Conservation (phyloP, 2,797 vertebrate species). For the Natrix natrix region DNA sequence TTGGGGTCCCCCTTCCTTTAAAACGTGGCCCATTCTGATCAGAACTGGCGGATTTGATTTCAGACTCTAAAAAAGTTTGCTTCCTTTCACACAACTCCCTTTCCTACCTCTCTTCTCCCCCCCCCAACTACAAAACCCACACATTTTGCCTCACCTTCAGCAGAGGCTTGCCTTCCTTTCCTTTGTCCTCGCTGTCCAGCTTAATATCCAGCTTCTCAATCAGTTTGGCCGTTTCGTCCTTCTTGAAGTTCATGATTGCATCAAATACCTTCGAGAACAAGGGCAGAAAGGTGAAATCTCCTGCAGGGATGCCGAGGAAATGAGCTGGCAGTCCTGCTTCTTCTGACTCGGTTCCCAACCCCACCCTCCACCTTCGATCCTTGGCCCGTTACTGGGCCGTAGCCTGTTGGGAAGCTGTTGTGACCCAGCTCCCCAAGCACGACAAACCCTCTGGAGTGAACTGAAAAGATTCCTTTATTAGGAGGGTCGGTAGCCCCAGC, state of each 20-base stretch:
- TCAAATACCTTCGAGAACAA: constrained; percentile 81
- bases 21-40: not conserved
- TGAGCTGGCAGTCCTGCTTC: not conserved
- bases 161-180: constrained; percentile 91
- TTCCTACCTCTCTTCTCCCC: not conserved
- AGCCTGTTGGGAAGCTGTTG: not conserved
- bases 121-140: too few species aligned
- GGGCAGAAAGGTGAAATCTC: not conserved
- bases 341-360: not conserved
- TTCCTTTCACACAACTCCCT: not conserved
- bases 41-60: not conserved
- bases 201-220: constrained; percentile 91
- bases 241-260: constrained; percentile 94
- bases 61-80: not conserved
- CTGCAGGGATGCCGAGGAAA: not conserved
- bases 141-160: constrained; percentile 75
- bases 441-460: too few species aligned
- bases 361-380: accelerated
- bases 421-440: too few species aligned
- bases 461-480: too few species aligned
- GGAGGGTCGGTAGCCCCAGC: too few species aligned
- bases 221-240: constrained; percentile 87
- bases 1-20: not conserved
- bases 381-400: not conserved
- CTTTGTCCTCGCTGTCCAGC: constrained; percentile 86